Evolutionary conservation across 2,888 invertebrate genomes (phyloP).

Genomic region (Pollenia amentaria): DNA sequence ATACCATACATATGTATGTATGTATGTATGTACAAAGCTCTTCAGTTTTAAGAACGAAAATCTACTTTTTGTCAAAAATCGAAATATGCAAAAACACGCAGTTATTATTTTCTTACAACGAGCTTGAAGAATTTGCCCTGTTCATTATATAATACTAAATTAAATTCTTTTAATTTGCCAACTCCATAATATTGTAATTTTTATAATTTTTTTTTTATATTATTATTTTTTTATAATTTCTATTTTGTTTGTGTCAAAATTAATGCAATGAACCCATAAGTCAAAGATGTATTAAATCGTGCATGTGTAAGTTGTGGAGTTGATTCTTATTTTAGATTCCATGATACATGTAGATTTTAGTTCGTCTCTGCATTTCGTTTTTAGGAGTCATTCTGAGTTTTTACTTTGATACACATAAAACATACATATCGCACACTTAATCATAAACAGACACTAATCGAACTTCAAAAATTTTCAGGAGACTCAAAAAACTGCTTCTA

Average conservation of each 20-base stretch:
- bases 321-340: conserved; percentile 66
- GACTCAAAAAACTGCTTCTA: no score
- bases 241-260: conserved; percentile 40
- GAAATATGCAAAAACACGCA: no score
- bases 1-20: no score
- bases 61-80: no score
- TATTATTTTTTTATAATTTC: neutral
- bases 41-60: no score
- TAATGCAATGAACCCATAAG: conserved; percentile 82
- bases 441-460: no score
- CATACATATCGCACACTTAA: no score
- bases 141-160: no score
- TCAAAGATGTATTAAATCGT: conserved; percentile 78
- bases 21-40: no score
- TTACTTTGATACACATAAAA: neutral
- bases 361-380: conserved; percentile 47
- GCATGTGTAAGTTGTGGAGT: conserved; percentile 52
- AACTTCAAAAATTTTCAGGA: no score
- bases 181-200: neutral
- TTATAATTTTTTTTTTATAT: neutral
- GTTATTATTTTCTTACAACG: neutral
- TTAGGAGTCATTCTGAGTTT: conserved; percentile 71
- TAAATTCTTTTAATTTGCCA: neutral
- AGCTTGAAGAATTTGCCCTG: no score
- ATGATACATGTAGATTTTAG: conserved; percentile 39